Base-by-base conservation (phyloP, 2,888 invertebrate genomes). In the Leptinotarsa rubiginosa region DNA sequence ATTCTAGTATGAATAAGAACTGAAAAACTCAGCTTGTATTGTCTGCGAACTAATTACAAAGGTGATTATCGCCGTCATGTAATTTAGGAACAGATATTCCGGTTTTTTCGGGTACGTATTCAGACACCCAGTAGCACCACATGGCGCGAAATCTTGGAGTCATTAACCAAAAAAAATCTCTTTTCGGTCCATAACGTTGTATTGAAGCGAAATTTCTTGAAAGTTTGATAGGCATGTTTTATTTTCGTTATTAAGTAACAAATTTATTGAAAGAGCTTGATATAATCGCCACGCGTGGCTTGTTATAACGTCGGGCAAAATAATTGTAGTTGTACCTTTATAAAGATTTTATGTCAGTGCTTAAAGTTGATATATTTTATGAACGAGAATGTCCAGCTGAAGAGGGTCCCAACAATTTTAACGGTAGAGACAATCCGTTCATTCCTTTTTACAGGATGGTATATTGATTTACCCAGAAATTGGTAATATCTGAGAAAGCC, bases 11-110 rank as follows among this genome's bases (percentile, higher is more conserved):
- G 65, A 69, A 69, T 66, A 69, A 73, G 71, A 74, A 68, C 54
- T 47, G 64, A 54, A 70, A 47, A 69, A 56, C 59, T 52, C 65
- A 56, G 52, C 65, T 54, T 54, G 52, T 25, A 68, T 73, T 73
- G 73, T 66, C 22, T 56, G 47, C 47, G 49, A 47, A 65, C 22
- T 72, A 75, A 75, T 75, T 72, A 75, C 59, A 72, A 49, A 72
- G 69, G 64, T 73, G 66, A 75, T 70, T 52, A 64, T 66, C 47
- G 59, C 59, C 10, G 59, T 16, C 56, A 59, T 69, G 70, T 49
- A 67, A 74, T 74, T 76, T 76, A 52, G 64, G 68, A 65, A 65
- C 59, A 72, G 72, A 66, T 66, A 70, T 70, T 72, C 74, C 71
- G 73, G 76, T 68, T 74, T 70, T 66, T 69, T 69, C 54, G 49